Conservation (phyloP, 2,113 vertebrate species). For the Aegithalos caudatus region DNA sequence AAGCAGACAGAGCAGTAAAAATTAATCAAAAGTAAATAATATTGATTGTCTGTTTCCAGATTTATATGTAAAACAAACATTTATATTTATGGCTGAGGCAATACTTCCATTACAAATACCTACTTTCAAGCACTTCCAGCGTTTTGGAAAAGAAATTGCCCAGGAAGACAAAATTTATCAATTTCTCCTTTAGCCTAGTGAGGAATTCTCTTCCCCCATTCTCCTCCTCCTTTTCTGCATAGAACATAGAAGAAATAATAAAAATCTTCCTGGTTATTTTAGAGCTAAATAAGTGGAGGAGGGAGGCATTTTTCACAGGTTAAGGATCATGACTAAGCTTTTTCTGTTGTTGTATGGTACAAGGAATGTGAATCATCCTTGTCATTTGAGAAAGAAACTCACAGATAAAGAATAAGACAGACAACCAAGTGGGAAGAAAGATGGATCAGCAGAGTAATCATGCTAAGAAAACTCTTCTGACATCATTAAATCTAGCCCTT, state of each 20-base stretch:
- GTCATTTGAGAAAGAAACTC: constrained; percentile 9
- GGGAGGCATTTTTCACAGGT: constrained; percentile 1
- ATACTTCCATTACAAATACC: not conserved
- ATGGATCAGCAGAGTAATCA: constrained; percentile 38
- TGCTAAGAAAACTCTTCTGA: constrained; percentile 39
- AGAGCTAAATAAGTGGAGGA: not conserved
- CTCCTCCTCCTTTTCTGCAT: not conserved
- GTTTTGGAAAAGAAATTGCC: not conserved
- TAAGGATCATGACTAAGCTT: constrained; percentile 15
- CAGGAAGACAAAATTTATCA: not conserved
- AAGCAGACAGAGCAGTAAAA: not conserved
- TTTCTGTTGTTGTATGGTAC: not conserved
- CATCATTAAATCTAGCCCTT: not conserved
- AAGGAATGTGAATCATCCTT: constrained; percentile 28
- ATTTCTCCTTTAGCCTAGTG: not conserved
- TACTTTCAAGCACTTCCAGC: not conserved
- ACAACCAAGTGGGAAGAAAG: constrained; percentile 28
- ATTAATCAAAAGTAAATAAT: not conserved
- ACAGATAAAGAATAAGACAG: constrained; percentile 12
- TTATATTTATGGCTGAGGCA: not conserved
- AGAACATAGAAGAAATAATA: not conserved
- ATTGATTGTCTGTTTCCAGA: not conserved
- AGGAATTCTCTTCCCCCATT: not conserved
- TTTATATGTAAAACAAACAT: not conserved
- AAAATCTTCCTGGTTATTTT: constrained; percentile 29